Percentiles rank a stretch among this genome's conserved stretches.
Evolutionary conservation across 1,140 invertebrate genomes (phyloP).

Genomic region (Neotoxoptera formosana): DNA sequence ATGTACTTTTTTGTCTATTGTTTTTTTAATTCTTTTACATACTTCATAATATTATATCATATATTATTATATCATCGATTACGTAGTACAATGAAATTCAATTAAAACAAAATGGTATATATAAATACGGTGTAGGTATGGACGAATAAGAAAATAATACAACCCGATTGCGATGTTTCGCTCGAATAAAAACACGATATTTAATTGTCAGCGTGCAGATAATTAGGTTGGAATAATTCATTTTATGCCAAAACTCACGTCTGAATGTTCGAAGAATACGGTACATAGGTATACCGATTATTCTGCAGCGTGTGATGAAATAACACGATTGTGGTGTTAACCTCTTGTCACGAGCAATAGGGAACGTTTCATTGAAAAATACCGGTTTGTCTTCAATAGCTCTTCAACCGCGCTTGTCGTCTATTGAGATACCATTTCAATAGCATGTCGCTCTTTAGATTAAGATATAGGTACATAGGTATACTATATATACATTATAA

Average conservation of each 20-base stretch:
- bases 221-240: background rate
- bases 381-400: constrained; percentile 57
- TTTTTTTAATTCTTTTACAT: background rate
- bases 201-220: background rate
- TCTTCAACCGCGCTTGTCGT: constrained; percentile 45
- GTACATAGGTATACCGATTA: background rate
- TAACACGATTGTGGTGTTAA: constrained; percentile 50
- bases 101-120: background rate
- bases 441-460: constrained; percentile 36
- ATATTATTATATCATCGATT: background rate
- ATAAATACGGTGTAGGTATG: background rate
- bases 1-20: background rate
- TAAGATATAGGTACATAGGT: background rate
- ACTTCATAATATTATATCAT: background rate
- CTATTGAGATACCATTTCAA: constrained; percentile 56
- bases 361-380: constrained; percentile 53
- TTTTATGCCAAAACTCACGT: background rate
- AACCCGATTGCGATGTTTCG: background rate
- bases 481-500: background rate
- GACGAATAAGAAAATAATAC: background rate
- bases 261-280: background rate
- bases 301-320: constrained; percentile 18
- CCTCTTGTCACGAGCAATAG: constrained; percentile 53
- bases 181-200: background rate
- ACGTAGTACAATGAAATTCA: background rate